phyloP scores from a whole-genome alignment of 2,113 vertebrate genomes.

The Columba livia region DNA sequence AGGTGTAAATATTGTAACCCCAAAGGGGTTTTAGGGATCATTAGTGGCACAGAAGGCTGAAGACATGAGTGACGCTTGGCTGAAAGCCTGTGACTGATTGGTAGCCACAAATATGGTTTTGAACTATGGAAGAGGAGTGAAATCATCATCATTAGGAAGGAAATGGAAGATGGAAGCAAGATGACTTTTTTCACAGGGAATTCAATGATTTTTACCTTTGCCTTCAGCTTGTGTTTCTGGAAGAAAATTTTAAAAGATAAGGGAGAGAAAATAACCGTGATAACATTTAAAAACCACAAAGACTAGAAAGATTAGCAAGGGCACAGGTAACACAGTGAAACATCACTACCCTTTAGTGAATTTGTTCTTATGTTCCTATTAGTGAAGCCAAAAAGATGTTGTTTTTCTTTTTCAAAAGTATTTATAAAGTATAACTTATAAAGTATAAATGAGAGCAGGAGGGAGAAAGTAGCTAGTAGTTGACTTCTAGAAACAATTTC shows the following conservation, averaged over 20 bases:
- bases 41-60: neutral
- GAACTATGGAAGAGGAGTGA: slow-evolving; percentile 57
- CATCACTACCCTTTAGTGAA: slow-evolving; percentile 5
- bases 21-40: slow-evolving; percentile 1
- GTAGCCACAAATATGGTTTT: slow-evolving; percentile 53
- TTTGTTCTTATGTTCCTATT: slow-evolving; percentile 47
- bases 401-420: slow-evolving; percentile 1
- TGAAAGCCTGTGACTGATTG: slow-evolving; percentile 25
- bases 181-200: slow-evolving; percentile 32
- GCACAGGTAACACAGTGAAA: neutral
- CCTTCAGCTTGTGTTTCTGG: neutral
- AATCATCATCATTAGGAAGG: slow-evolving; percentile 50
- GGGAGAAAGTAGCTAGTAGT: neutral
- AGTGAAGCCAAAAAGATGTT: neutral
- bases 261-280: neutral
- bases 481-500: slow-evolving; percentile 60
- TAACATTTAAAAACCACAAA: neutral
- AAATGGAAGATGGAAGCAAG: slow-evolving; percentile 59
- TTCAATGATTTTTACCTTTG: slow-evolving; percentile 2
- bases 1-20: slow-evolving; percentile 18
- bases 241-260: slow-evolving; percentile 18
- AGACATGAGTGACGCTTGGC: slow-evolving; percentile 29
- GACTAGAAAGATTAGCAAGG: neutral
- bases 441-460: slow-evolving; percentile 19
- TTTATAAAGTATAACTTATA: slow-evolving; percentile 40